Base-by-base conservation (phyloP, 1,140 invertebrate genomes). In the Thaumatotibia leucotreta region DNA sequence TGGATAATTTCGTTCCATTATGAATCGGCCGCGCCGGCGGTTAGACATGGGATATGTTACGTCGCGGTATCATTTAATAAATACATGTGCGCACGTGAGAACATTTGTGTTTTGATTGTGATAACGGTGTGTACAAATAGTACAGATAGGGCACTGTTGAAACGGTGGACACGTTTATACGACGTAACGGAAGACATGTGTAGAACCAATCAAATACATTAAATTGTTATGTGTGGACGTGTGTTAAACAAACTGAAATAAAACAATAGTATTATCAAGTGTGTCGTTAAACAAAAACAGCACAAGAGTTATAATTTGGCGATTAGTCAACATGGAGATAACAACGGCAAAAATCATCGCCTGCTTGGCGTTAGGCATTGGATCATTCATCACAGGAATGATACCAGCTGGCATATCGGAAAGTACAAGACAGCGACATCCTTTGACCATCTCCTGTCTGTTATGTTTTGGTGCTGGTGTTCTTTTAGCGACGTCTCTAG, bases 391-490 rank as follows among this genome's bases (percentile, higher is more conserved):
- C 1, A 82, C 93, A 5, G 95, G 96, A 1, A 89, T 96, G 74
- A 69, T 95, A 1, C 96, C 96, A 0, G 91, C 91, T 0, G 92
- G 92, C 50, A 92, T 95, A 63, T 92, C 92, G 2, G 89, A 92
- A 14, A 86, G 89, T n/a, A 89, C 92, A 33, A 86, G 92, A 33
- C 86, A 92, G 63, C 76, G 88, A 14, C 92, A 92, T 52, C 93
- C 93, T n/a, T 74, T 95, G 2, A 74, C 93, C 2, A 89, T 95
- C 8, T 95, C 95, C 6, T 90, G 92, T 10, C 80, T 96, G 8
- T 92, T 97, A 0, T 97, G 96, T 76, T 96, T 97, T 70, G 96
- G 96, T 22, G 97, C 95, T 2, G 97, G 97, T 0, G 96, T 98
- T 5, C 92, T 98, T 27, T 82, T 98, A 14, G 95, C 95, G 0